Base-by-base conservation (phyloP, 2,888 invertebrate genomes). In the Chelonus formosanus region DNA sequence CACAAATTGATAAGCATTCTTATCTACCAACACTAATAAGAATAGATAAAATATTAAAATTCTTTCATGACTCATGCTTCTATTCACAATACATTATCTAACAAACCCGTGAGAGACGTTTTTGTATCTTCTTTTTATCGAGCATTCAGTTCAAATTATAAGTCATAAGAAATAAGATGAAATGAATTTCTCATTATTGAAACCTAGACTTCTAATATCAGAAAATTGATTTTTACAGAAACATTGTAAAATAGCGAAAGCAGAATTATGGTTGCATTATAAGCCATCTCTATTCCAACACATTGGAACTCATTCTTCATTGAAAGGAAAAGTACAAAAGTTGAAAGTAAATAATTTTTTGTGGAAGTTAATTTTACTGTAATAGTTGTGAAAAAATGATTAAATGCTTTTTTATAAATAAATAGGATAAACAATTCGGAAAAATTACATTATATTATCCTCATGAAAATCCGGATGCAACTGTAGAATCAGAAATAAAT, bases 311-410 rank as follows among this genome's bases (percentile, higher is more conserved):
- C 95, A 95, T 80, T 98, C 98, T 0, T 98, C 98, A 0, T 87
- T 98, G 0, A 94, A 92, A 83, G 98, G 98, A 65, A 98, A 98
- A 88, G 93, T 97, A 62, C 98, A 98, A 81, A 96, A 95, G 85
- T 86, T 98, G 0, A 96, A 96, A 89, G 95, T 93, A 86, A 56
- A 61, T 20, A 20, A 20, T 20, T 20, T 20, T 20, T 20, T 20
- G 20, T 20, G 20, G 20, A 20, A 20, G 20, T 20, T 61, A 48
- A 48, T 40, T 4, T 5, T n/a, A 48, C 31, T 20, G 20, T 20
- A 20, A 20, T 20, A 20, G 20, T 20, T 20, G 20, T 20, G 1
- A 20, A 20, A 2, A 20, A 20, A 20, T 20, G 20, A 20, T 20
- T 20, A 20, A 20, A 20, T 20, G 20, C 1, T 10, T 4, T 44